phyloP scores from a whole-genome alignment of 2,797 vertebrate genomes.

The Arnoldichthys spilopterus region DNA sequence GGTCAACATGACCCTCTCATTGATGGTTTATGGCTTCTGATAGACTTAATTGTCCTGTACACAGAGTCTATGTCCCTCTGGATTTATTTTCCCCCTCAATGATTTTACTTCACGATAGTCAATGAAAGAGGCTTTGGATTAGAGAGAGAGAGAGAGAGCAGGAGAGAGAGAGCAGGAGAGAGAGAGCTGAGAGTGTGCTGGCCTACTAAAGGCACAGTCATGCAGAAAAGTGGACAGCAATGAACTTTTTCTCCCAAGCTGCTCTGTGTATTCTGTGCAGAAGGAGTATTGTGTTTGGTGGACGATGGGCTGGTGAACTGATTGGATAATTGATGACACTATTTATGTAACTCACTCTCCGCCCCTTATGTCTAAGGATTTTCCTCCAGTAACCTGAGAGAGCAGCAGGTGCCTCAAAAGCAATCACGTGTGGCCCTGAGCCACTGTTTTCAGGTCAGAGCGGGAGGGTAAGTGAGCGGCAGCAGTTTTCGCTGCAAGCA shows the following conservation, averaged over 20 bases:
- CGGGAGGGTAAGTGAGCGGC: slow-evolving; percentile 13
- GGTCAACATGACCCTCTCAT: not conserved
- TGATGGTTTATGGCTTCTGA: not conserved
- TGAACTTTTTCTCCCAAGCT: slow-evolving; percentile 64
- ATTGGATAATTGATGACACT: slow-evolving; percentile 76
- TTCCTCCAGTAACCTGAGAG: slow-evolving; percentile 56
- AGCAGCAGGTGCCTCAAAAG: slow-evolving; percentile 44
- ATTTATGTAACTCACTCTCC: slow-evolving; percentile 66
- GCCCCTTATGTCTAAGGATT: slow-evolving; percentile 46
- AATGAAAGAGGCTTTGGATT: slow-evolving; percentile 16
- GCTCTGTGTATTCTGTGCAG: slow-evolving; percentile 56
- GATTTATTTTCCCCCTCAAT: not conserved
- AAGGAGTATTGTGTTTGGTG: slow-evolving; percentile 63
- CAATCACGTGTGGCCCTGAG: slow-evolving; percentile 46
- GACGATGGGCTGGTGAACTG: slow-evolving; percentile 66
- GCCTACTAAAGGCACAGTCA: slow-evolving; percentile 71
- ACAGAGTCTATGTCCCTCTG: not conserved
- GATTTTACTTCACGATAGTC: slow-evolving; percentile 19
- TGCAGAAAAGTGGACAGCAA: slow-evolving; percentile 74
- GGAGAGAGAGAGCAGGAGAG: not conserved
- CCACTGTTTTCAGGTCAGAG: slow-evolving; percentile 35
- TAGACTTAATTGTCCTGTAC: not conserved
- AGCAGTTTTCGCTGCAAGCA: slow-evolving; percentile 31
- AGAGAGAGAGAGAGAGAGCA: not conserved
- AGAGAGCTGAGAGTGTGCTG: slow-evolving; percentile 10